Evolutionary conservation across 2,888 invertebrate genomes (phyloP).

Genomic region (Cosmorhoe ocellata): DNA sequence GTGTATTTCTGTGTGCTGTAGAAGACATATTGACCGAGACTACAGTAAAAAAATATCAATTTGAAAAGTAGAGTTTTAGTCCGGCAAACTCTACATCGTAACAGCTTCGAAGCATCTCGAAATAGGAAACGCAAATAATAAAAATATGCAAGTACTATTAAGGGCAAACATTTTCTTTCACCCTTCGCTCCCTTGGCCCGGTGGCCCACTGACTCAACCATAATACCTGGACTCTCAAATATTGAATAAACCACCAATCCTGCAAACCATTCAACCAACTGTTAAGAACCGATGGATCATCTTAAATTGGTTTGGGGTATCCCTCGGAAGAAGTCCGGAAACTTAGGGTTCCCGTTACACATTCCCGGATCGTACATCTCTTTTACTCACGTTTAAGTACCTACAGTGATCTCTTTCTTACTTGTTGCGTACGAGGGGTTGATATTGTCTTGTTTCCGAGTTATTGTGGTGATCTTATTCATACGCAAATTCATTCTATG

Average conservation of each 20-base stretch:
- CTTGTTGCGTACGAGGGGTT: conserved; percentile 59
- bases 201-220: conserved; percentile 62
- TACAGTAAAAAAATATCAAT: too few relatives aligned
- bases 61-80: too few relatives aligned
- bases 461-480: conserved; percentile 46
- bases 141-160: conserved; percentile 13
- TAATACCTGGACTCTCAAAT: conserved; percentile 35
- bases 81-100: too few relatives aligned
- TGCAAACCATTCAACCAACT: conserved; percentile 29
- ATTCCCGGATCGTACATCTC: conserved; percentile 44
- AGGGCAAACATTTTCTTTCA: conserved; percentile 37
- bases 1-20: too few relatives aligned
- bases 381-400: conserved; percentile 33
- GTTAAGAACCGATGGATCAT: conserved; percentile 51
- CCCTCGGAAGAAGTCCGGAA: conserved; percentile 69
- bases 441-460: conserved; percentile 51
- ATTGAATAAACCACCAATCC: conserved; percentile 42
- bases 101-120: background rate
- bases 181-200: conserved; percentile 53
- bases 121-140: conserved; percentile 4
- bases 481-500: conserved; percentile 52
- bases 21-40: too few relatives aligned
- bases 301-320: conserved; percentile 45
- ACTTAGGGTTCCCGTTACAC: conserved; percentile 64
- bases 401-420: conserved; percentile 43